Percentiles rank a stretch among this genome's conserved stretches.
phyloP scores from a whole-genome alignment of 92 coral and sea anemone species.

The Umimayanthus kanabou region DNA sequence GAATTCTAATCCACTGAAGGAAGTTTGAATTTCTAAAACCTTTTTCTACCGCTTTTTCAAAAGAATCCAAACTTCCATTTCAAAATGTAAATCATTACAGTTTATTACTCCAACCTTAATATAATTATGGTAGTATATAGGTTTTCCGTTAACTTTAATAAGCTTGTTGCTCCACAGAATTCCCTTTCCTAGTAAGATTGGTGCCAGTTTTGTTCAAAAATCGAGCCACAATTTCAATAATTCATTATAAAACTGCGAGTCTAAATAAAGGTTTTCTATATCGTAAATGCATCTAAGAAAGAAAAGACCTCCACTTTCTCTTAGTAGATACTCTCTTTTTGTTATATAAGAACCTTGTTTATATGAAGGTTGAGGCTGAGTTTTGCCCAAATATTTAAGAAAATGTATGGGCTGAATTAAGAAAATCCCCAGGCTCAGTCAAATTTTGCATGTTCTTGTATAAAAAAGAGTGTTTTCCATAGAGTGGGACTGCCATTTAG shows the following conservation, averaged over 20 bases:
- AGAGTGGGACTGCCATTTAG: too few relatives aligned
- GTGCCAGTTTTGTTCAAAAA: background rate
- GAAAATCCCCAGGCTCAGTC: too few relatives aligned
- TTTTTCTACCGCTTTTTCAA: too few relatives aligned
- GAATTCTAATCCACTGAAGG: background rate
- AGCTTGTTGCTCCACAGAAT: background rate
- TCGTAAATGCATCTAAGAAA: background rate
- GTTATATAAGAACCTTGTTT: too few relatives aligned
- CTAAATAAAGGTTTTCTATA: background rate
- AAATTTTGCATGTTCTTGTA: too few relatives aligned
- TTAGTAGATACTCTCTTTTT: background rate
- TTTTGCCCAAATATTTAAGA: too few relatives aligned
- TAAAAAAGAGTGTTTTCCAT: too few relatives aligned
- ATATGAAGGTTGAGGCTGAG: too few relatives aligned
- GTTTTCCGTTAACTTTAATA: too few relatives aligned
- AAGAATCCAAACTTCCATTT: background rate
- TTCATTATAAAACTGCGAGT: background rate
- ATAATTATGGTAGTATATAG: too few relatives aligned
- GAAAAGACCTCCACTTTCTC: background rate
- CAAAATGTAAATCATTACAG: background rate
- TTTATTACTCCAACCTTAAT: background rate
- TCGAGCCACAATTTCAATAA: conserved; percentile 1
- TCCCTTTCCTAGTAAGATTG: conserved; percentile 2
- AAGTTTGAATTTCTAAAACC: background rate
- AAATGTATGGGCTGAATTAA: too few relatives aligned